Conservation (phyloP, 2,113 vertebrate species). For the Ardeotis arabs region DNA sequence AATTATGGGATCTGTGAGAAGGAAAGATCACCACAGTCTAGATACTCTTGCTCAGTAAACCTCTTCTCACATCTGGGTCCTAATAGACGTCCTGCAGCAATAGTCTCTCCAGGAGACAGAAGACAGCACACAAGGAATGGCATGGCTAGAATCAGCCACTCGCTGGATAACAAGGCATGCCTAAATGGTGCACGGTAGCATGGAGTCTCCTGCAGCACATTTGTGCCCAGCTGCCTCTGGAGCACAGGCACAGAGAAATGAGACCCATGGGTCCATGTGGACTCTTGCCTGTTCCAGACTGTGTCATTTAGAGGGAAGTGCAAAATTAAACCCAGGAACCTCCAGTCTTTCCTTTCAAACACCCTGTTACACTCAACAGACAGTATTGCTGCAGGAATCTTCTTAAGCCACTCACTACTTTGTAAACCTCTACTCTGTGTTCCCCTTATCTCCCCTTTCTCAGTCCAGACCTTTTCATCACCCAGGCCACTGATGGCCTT, state of each 20-base stretch:
- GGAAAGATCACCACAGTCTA: not conserved
- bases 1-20: not conserved
- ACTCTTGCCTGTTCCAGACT: not conserved
- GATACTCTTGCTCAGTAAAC: not conserved
- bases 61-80: not conserved
- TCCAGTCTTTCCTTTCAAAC: not conserved
- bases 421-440: not conserved
- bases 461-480: slow-evolving; percentile 11
- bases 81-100: not conserved
- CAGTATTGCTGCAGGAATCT: not conserved
- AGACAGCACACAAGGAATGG: not conserved
- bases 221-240: not conserved
- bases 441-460: not conserved
- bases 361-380: not conserved
- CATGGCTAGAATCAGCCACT: not conserved
- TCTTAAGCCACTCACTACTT: not conserved
- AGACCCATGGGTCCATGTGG: not conserved
- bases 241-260: not conserved
- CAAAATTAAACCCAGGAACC: not conserved
- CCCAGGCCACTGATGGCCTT: not conserved
- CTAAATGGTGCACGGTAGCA: not conserved
- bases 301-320: not conserved
- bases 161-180: not conserved
- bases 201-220: not conserved
- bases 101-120: not conserved